These are phyloP conservation scores for Drosophila nigromelanica DNA, from an alignment of 1,140 invertebrate genomes.

Conservation along the genomic window DNA sequence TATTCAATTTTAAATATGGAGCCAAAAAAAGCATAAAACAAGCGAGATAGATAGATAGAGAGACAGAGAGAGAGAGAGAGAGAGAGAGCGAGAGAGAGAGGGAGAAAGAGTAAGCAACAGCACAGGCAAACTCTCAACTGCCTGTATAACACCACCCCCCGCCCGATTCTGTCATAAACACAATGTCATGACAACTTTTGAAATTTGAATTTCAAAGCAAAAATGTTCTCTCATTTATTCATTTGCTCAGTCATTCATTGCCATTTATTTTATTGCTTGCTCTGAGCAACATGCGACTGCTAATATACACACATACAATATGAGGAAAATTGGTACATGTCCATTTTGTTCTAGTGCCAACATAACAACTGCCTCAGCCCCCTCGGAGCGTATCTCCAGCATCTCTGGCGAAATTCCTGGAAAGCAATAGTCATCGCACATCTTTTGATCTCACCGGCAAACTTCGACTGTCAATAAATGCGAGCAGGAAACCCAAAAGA, in stretches of 20 bases:
- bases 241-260: constrained; percentile 82
- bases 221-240: constrained; percentile 72
- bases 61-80: constrained; percentile 19
- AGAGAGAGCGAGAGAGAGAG: not conserved
- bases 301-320: constrained; percentile 11
- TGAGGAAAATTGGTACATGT: constrained; percentile 62
- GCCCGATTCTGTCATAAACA: constrained; percentile 68
- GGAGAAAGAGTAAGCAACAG: constrained; percentile 3
- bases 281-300: constrained; percentile 27
- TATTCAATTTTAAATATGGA: constrained; percentile 82
- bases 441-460: constrained; percentile 67
- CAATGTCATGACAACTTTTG: constrained; percentile 82
- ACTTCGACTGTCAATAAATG: constrained; percentile 60
- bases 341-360: constrained; percentile 44
- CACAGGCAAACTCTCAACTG: not conserved
- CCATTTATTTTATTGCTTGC: constrained; percentile 78
- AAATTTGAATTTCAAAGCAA: constrained; percentile 83
- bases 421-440: constrained; percentile 50
- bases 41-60: constrained; percentile 4
- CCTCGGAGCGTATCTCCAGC: not conserved
- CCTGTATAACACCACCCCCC: not conserved
- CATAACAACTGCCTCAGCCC: too few species aligned
- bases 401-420: constrained; percentile 51
- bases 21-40: constrained; percentile 42
- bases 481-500: constrained; percentile 55